These are phyloP conservation scores for Brachyopa scutellaris DNA, from an alignment of 2,888 invertebrate species.

Conservation along the genomic window DNA sequence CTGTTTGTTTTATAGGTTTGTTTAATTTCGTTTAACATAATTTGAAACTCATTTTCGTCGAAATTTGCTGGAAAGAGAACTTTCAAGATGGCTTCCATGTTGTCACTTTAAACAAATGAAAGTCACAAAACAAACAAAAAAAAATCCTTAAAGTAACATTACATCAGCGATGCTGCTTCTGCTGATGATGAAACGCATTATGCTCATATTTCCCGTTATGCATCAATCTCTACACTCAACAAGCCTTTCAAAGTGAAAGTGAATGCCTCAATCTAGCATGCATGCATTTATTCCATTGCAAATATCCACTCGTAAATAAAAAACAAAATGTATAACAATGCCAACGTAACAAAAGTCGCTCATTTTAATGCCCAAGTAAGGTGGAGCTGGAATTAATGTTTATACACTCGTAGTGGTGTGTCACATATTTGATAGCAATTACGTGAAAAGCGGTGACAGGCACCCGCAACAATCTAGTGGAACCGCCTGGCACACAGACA, in stretches of 20 bases:
- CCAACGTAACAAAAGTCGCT: slow-evolving; percentile 27
- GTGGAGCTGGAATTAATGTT: not conserved
- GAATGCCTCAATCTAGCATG: not conserved
- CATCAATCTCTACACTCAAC: slow-evolving; percentile 1
- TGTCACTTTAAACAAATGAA: no score
- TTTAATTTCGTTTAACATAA: no score
- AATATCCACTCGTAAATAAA: not conserved
- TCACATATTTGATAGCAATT: slow-evolving; percentile 33
- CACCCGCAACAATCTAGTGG: slow-evolving; percentile 39
- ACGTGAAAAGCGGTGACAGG: slow-evolving; percentile 35
- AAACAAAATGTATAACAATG: no score
- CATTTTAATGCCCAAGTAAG: slow-evolving; percentile 6
- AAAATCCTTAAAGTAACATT: not conserved
- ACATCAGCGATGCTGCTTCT: not conserved
- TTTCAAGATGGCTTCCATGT: no score
- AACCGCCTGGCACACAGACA: slow-evolving; percentile 38
- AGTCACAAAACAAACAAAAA: no score
- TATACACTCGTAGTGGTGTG: slow-evolving; percentile 1
- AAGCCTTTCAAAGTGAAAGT: slow-evolving; percentile 32
- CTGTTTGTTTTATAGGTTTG: no score
- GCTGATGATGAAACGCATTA: not conserved
- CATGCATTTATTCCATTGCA: not conserved
- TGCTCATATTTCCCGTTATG: not conserved
- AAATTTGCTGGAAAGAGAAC: no score
- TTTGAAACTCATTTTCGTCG: no score